These are phyloP conservation scores for Trididemnum nubilum DNA, from an alignment of 23 tunicate genomes.

Conservation along the genomic window DNA sequence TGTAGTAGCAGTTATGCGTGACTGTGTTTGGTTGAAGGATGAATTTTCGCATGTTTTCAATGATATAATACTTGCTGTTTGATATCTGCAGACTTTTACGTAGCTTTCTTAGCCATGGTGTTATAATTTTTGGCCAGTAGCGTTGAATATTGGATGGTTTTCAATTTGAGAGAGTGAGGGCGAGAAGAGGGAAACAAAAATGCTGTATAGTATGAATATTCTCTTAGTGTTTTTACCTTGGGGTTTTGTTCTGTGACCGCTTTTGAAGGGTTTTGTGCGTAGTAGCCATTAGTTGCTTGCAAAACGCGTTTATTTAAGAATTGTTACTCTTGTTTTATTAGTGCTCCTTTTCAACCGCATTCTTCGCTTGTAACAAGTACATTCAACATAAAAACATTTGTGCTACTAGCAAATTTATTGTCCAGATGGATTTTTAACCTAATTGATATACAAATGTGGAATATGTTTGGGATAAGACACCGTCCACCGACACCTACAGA, in stretches of 20 bases:
- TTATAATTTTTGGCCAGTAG: constrained; percentile 23
- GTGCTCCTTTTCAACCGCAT: constrained; percentile 32
- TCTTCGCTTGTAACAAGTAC: constrained; percentile 24
- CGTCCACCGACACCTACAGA: too few relatives aligned
- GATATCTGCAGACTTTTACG: not conserved
- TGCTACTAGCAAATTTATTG: too few relatives aligned
- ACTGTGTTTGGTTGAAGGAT: constrained; percentile 24
- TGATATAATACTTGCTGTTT: not conserved
- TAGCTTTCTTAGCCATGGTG: constrained; percentile 37
- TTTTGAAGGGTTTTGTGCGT: not conserved
- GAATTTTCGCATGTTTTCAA: not conserved
- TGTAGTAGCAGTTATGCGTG: constrained; percentile 37
- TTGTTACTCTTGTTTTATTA: constrained; percentile 33
- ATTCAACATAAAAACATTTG: constrained; percentile 39
- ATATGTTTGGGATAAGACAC: too few relatives aligned
- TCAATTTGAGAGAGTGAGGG: constrained; percentile 10
- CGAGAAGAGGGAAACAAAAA: not conserved
- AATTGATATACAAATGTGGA: too few relatives aligned
- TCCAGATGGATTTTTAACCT: too few relatives aligned
- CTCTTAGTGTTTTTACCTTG: constrained; percentile 15
- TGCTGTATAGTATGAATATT: not conserved
- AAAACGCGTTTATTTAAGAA: constrained; percentile 22
- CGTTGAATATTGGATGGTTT: constrained; percentile 15
- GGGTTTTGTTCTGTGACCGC: not conserved
- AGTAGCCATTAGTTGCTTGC: constrained; percentile 29